A percentile compares a stretch with the other conserved stretches of the same genome.
Conservation (phyloP, 2,888 invertebrate species). For the Crossocerus cetratus region DNA sequence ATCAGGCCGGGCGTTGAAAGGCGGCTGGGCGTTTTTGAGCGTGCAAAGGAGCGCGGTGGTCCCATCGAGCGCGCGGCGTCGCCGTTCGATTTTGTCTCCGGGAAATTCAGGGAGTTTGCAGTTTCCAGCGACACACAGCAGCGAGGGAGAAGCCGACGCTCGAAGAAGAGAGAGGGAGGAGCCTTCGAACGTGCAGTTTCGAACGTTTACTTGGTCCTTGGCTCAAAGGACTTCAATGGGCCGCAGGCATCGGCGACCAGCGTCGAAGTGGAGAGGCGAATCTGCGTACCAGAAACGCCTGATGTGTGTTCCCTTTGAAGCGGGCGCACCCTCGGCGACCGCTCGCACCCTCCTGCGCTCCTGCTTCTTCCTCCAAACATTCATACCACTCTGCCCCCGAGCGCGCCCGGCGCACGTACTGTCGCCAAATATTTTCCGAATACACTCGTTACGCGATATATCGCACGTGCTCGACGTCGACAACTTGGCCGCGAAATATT, state of each 20-base stretch:
- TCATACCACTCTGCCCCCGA: constrained; percentile 17
- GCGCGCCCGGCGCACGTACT: background rate
- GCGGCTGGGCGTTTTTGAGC: constrained; percentile 3
- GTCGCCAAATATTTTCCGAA: constrained; percentile 52
- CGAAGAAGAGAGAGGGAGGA: background rate
- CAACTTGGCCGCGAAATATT: constrained; percentile 19
- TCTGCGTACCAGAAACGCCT: constrained; percentile 35
- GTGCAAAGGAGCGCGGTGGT: background rate
- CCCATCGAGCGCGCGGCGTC: background rate
- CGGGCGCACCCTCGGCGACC: constrained; percentile 6
- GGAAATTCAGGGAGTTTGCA: no score
- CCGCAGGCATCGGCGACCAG: constrained; percentile 11
- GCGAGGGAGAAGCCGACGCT: background rate
- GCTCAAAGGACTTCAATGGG: constrained; percentile 19
- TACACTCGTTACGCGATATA: constrained; percentile 52
- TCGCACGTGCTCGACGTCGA: constrained; percentile 20
- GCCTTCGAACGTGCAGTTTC: constrained; percentile 6
- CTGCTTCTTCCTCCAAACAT: constrained; percentile 18
- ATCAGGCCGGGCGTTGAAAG: background rate
- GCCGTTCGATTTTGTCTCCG: background rate
- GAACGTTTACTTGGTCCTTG: background rate
- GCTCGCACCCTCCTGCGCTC: constrained; percentile 4
- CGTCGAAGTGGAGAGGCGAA: constrained; percentile 30
- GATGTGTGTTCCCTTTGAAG: constrained; percentile 35
- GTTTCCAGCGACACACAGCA: no score